phyloP scores from a whole-genome alignment of 2,113 vertebrate genomes.

The Struthidea cinerea region DNA sequence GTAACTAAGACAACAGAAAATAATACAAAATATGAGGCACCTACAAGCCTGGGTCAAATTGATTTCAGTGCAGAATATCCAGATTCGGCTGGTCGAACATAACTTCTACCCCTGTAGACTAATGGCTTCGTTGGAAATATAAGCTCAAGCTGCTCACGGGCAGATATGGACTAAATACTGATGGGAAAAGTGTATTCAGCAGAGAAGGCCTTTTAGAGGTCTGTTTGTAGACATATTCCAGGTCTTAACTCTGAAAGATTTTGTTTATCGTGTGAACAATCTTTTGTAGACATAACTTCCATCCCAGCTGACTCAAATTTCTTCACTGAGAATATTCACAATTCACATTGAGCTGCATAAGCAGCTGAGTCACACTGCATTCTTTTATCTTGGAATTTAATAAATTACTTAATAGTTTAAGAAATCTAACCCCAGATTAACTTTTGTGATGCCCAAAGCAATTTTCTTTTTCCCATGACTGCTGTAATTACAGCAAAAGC shows the following conservation, averaged over 20 bases:
- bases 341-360: not conserved
- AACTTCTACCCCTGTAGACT: not conserved
- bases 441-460: not conserved
- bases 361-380: not conserved
- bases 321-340: not conserved
- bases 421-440: not conserved
- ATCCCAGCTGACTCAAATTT: not conserved
- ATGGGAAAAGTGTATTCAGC: not conserved
- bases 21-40: not conserved
- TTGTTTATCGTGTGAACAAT: not conserved
- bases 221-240: not conserved
- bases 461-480: not conserved
- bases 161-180: not conserved
- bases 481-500: not conserved
- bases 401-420: not conserved
- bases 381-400: not conserved
- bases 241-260: not conserved
- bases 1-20: conserved; percentile 8
- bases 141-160: not conserved
- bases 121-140: not conserved
- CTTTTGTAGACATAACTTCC: not conserved
- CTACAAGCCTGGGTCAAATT: not conserved
- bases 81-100: not conserved
- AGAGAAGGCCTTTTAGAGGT: not conserved
- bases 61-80: not conserved